Evolutionary conservation across 2,888 invertebrate species (phyloP).

Genomic region (Tigriopus californicus): DNA sequence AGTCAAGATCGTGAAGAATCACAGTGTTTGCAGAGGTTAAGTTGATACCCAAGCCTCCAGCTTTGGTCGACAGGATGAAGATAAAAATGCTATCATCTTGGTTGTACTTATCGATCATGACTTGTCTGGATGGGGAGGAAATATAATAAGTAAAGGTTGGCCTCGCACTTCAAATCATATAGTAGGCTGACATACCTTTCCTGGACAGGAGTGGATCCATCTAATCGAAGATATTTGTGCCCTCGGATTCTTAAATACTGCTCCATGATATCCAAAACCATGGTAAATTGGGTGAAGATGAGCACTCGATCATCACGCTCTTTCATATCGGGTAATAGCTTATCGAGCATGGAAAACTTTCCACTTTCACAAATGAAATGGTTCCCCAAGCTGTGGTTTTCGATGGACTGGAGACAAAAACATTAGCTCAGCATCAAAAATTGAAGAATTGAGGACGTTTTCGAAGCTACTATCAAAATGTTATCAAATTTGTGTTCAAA

Average conservation of each 20-base stretch:
- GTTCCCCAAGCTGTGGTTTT: slow-evolving; percentile 26
- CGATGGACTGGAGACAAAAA: slow-evolving; percentile 21
- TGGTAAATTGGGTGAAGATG: slow-evolving; percentile 61
- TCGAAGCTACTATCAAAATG: too few relatives aligned
- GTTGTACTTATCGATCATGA: slow-evolving; percentile 73
- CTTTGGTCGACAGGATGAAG: slow-evolving; percentile 76
- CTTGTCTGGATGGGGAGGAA: slow-evolving; percentile 51
- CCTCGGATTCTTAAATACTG: slow-evolving; percentile 56
- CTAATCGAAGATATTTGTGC: slow-evolving; percentile 58
- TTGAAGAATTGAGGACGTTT: too few relatives aligned
- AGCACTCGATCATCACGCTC: slow-evolving; percentile 46
- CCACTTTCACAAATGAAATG: slow-evolving; percentile 59
- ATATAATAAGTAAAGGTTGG: too few relatives aligned
- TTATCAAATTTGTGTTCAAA: too few relatives aligned
- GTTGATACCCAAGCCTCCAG: slow-evolving; percentile 90
- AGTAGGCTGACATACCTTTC: slow-evolving; percentile 38
- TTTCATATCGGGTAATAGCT: slow-evolving; percentile 51
- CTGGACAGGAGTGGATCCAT: slow-evolving; percentile 70
- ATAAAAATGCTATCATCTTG: slow-evolving; percentile 57
- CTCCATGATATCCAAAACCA: slow-evolving; percentile 81
- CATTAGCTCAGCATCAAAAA: too few relatives aligned
- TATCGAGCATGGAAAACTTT: slow-evolving; percentile 62
- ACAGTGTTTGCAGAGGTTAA: slow-evolving; percentile 85
- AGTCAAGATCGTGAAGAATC: slow-evolving; percentile 90
- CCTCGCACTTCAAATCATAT: too few relatives aligned